Percentiles rank a stretch among this genome's conserved stretches.
Conservation (phyloP, 2,888 invertebrate genomes). For the Xanthorhoe spadicearia region DNA sequence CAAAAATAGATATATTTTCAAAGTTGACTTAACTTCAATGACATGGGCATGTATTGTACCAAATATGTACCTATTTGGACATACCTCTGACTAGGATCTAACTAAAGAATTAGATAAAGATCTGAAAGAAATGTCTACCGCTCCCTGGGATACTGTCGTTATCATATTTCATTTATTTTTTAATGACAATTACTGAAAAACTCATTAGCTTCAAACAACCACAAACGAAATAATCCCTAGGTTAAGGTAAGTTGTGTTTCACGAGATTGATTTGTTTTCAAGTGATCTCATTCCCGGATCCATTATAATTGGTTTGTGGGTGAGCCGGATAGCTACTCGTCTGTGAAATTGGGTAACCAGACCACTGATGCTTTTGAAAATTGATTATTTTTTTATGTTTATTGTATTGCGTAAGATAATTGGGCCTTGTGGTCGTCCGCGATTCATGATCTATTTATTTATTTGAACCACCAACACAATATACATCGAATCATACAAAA, state of each 20-base stretch:
- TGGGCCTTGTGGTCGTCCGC: not conserved
- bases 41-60: too few relatives aligned
- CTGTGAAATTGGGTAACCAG: conserved; percentile 34
- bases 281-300: conserved; percentile 14
- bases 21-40: too few relatives aligned
- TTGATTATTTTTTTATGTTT: conserved; percentile 1
- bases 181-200: too few relatives aligned
- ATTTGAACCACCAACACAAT: too few relatives aligned
- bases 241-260: not conserved
- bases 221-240: not conserved
- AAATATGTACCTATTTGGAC: too few relatives aligned
- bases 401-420: not conserved
- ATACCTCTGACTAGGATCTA: too few relatives aligned
- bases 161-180: too few relatives aligned
- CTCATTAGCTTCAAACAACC: not conserved
- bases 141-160: too few relatives aligned
- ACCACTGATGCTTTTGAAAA: conserved; percentile 6
- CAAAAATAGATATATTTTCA: too few relatives aligned
- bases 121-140: too few relatives aligned
- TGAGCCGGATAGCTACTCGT: conserved; percentile 32
- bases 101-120: too few relatives aligned
- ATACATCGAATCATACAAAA: too few relatives aligned
- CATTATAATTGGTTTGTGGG: not conserved
- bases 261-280: not conserved
- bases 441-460: not conserved